phyloP scores from a whole-genome alignment of 2,888 invertebrate genomes.

The Rhingia rostrata region DNA sequence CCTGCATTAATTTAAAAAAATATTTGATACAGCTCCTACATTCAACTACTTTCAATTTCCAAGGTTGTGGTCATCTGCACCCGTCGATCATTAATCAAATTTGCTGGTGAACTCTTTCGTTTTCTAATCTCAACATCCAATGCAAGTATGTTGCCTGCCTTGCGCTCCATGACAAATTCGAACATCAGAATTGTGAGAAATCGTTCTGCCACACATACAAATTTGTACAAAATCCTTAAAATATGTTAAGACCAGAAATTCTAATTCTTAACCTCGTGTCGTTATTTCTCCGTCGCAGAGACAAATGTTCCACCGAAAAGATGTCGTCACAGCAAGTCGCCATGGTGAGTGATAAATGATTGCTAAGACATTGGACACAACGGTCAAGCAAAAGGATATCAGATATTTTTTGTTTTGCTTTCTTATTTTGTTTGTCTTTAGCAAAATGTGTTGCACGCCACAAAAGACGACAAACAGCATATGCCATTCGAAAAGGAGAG shows the following conservation, averaged over 20 bases:
- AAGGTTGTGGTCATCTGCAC: not conserved
- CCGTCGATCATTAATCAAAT: constrained; percentile 56
- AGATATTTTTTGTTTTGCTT: constrained; percentile 3
- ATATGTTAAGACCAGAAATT: constrained; percentile 34
- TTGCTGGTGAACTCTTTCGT: constrained; percentile 56
- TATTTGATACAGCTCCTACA: too few relatives aligned
- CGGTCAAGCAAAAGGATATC: constrained; percentile 47
- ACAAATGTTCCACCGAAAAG: constrained; percentile 59
- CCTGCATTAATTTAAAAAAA: too few relatives aligned
- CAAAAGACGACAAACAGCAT: constrained; percentile 21
- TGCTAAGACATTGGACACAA: constrained; percentile 51
- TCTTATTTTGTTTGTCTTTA: not conserved
- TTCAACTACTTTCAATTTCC: too few relatives aligned
- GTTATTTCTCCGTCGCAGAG: constrained; percentile 10
- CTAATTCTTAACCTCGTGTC: constrained; percentile 25
- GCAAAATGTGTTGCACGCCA: constrained; percentile 22
- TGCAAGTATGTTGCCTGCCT: not conserved
- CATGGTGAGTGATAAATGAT: constrained; percentile 69
- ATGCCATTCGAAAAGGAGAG: not conserved
- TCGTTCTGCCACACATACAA: constrained; percentile 29
- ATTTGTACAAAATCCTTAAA: constrained; percentile 53
- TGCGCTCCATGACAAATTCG: not conserved
- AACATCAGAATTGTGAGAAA: constrained; percentile 29
- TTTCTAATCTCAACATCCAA: constrained; percentile 5
- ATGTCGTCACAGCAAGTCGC: constrained; percentile 69